phyloP scores from a whole-genome alignment of 2,797 vertebrate species.

The Rhinophrynus dorsalis region DNA sequence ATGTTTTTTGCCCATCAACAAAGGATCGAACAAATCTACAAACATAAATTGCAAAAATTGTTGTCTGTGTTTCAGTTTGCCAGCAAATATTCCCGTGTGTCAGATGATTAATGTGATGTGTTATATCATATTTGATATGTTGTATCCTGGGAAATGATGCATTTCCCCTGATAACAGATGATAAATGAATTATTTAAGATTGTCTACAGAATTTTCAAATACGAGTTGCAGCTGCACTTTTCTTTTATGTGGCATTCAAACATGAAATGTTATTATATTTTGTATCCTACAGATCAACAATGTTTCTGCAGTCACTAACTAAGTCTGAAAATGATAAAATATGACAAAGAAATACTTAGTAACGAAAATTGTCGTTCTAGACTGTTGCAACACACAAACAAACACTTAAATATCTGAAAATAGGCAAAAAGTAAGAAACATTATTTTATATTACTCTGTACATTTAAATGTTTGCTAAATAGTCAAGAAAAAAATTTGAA shows the following conservation, averaged over 20 bases:
- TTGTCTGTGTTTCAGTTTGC: constrained; percentile 24
- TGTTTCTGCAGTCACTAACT: constrained; percentile 9
- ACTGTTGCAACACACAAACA: neutral
- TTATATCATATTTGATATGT: constrained; percentile 40
- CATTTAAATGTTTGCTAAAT: too few relatives aligned
- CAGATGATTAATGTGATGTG: constrained; percentile 45
- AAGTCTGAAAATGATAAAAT: neutral
- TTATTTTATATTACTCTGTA: neutral
- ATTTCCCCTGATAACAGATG: constrained; percentile 40
- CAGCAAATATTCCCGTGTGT: constrained; percentile 39
- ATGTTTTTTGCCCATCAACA: constrained; percentile 21
- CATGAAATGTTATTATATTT: constrained; percentile 18
- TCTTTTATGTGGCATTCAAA: constrained; percentile 14
- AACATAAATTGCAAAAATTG: constrained; percentile 42
- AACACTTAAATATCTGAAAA: neutral
- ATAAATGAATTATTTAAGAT: constrained; percentile 46
- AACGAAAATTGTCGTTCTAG: constrained; percentile 16
- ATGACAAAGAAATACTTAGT: constrained; percentile 38
- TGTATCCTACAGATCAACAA: neutral
- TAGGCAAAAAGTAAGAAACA: neutral
- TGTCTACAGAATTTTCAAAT: constrained; percentile 35
- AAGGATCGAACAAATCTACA: constrained; percentile 26
- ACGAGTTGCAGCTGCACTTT: constrained; percentile 7
- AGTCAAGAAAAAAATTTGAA: too few relatives aligned
- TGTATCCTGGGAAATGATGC: constrained; percentile 39